Evolutionary conservation across 2,113 vertebrate species (phyloP).

Genomic region (Anarhynchus alexandrinus): DNA sequence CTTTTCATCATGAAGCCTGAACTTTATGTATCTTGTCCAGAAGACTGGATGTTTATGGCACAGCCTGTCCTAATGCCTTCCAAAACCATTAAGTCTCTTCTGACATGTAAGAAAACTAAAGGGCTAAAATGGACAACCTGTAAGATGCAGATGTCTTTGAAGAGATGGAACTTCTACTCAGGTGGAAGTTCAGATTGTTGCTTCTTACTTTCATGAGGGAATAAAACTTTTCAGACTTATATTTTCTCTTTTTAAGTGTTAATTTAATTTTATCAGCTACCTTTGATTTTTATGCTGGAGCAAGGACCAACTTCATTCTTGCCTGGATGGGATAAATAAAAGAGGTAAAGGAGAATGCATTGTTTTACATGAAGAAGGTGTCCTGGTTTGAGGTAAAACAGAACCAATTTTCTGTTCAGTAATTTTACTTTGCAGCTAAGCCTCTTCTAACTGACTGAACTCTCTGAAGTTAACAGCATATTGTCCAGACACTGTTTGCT

Average conservation of each 20-base stretch:
- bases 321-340: background rate
- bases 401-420: no score
- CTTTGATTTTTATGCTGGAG: background rate
- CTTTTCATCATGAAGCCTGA: conserved; percentile 10
- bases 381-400: no score
- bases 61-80: background rate
- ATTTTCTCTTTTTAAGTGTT: background rate
- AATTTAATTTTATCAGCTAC: background rate
- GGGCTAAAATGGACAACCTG: background rate
- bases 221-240: background rate
- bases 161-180: background rate
- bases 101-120: background rate
- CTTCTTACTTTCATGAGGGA: background rate
- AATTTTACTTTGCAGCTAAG: no score
- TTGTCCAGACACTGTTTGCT: no score
- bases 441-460: no score
- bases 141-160: background rate
- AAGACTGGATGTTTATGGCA: background rate
- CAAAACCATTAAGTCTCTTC: background rate
- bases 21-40: background rate
- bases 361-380: background rate
- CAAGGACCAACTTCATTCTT: background rate
- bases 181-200: background rate
- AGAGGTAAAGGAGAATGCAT: rapidly evolving
- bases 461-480: no score